phyloP scores from a whole-genome alignment of 2,888 invertebrate species.

The Drosophila yooni region DNA sequence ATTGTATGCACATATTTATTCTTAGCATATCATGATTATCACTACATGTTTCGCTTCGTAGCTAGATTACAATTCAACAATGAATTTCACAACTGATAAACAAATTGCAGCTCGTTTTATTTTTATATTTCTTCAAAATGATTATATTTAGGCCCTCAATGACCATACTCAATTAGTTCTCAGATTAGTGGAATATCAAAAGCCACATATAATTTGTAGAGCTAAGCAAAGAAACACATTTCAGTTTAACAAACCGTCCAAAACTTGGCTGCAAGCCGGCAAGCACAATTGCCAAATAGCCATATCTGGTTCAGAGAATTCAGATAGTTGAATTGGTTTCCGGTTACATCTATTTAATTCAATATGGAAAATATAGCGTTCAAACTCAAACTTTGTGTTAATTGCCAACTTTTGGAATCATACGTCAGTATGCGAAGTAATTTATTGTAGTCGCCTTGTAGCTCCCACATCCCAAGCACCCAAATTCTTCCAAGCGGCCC shows the following conservation, averaged over 20 bases:
- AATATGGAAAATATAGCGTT: background rate
- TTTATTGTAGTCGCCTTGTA: slow-evolving; percentile 6
- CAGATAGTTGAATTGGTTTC: too few relatives aligned
- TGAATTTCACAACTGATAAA: background rate
- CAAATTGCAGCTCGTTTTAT: too few relatives aligned
- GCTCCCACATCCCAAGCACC: slow-evolving; percentile 11
- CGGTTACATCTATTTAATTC: background rate
- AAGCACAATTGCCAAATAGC: background rate
- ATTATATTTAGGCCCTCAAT: too few relatives aligned
- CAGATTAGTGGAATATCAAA: background rate
- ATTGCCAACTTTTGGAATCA: slow-evolving; percentile 7
- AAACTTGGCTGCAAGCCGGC: background rate
- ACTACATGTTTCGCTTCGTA: background rate
- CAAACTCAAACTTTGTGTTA: background rate
- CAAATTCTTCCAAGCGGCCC: slow-evolving; percentile 37
- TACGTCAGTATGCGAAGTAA: slow-evolving; percentile 15
- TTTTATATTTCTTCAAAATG: too few relatives aligned
- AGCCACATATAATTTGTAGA: too few relatives aligned
- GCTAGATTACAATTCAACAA: background rate
- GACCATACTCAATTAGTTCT: background rate
- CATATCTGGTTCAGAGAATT: background rate
- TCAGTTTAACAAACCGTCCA: background rate
- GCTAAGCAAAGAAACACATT: background rate
- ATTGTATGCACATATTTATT: slow-evolving; percentile 2
- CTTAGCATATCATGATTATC: background rate